These are phyloP conservation scores for Cnemophilus loriae DNA, from an alignment of 2,113 vertebrate genomes.

Conservation along the genomic window DNA sequence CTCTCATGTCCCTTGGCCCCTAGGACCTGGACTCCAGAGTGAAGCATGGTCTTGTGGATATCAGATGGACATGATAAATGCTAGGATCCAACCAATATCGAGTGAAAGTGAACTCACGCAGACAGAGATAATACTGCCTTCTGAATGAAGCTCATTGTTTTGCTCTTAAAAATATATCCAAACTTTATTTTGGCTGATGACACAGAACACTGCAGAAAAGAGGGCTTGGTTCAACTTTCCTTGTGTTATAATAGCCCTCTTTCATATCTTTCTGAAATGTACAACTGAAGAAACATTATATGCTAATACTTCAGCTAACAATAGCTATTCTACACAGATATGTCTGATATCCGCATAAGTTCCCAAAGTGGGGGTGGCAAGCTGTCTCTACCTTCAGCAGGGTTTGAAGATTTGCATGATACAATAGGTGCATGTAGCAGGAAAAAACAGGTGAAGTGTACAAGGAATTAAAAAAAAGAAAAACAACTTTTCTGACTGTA, in stretches of 20 bases:
- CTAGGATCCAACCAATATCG: not conserved
- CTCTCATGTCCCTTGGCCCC: not conserved
- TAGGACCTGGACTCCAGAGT: not conserved
- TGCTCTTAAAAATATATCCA: not conserved
- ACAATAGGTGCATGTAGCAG: slow-evolving; percentile 13
- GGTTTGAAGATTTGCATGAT: slow-evolving; percentile 29
- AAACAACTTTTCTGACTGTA: slow-evolving; percentile 30
- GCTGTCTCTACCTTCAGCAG: slow-evolving; percentile 13
- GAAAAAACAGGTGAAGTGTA: slow-evolving; percentile 13
- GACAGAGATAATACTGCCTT: not conserved
- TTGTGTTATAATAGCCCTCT: not conserved
- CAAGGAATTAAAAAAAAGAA: slow-evolving; percentile 2
- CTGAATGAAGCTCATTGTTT: slow-evolving; percentile 24
- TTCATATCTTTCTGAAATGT: slow-evolving; percentile 32
- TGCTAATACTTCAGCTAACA: slow-evolving; percentile 57
- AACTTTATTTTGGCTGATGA: slow-evolving; percentile 1
- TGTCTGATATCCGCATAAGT: not conserved
- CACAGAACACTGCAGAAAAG: not conserved
- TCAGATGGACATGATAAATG: not conserved
- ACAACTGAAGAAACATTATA: slow-evolving; percentile 33
- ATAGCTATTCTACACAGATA: slow-evolving; percentile 9
- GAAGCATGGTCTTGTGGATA: not conserved
- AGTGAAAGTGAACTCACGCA: not conserved
- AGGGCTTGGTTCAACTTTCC: not conserved
- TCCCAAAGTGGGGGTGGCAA: not conserved